phyloP scores from a whole-genome alignment of 2,888 invertebrate genomes.

The Coelinius sp. region DNA sequence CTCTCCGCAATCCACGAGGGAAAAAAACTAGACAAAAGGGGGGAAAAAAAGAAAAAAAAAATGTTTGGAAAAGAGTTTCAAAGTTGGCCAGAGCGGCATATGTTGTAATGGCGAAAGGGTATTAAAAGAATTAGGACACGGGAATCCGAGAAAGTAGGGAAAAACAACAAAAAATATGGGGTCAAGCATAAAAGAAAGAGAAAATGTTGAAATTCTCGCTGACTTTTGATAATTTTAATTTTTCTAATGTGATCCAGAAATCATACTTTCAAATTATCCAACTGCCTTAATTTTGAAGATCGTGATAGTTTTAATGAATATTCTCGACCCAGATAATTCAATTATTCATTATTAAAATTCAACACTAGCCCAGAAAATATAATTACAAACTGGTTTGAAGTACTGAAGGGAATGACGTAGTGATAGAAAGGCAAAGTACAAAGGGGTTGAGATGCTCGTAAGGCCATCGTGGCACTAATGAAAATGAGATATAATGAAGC shows the following conservation, averaged over 20 bases:
- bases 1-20: neutral
- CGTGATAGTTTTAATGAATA: neutral
- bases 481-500: constrained; percentile 22
- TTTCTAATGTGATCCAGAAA: neutral
- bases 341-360: constrained; percentile 16
- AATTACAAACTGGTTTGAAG: neutral
- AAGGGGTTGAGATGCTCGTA: neutral
- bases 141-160: neutral
- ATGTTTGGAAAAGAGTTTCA: neutral
- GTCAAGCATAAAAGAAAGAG: neutral
- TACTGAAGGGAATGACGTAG: neutral
- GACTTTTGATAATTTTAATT: neutral
- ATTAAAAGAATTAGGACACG: constrained; percentile 27
- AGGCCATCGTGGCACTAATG: constrained; percentile 15
- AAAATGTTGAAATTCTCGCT: neutral
- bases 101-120: constrained; percentile 5
- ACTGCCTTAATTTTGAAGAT: neutral
- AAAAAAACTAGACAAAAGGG: constrained; percentile 25
- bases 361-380: neutral
- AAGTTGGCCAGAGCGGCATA: constrained; percentile 7
- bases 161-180: neutral
- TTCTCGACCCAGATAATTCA: neutral
- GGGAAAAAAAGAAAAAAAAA: neutral
- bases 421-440: neutral
- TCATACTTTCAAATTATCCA: neutral